These are phyloP conservation scores for Stegodyphus dumicola DNA, from an alignment of 1,140 invertebrate genomes.

Conservation along the genomic window DNA sequence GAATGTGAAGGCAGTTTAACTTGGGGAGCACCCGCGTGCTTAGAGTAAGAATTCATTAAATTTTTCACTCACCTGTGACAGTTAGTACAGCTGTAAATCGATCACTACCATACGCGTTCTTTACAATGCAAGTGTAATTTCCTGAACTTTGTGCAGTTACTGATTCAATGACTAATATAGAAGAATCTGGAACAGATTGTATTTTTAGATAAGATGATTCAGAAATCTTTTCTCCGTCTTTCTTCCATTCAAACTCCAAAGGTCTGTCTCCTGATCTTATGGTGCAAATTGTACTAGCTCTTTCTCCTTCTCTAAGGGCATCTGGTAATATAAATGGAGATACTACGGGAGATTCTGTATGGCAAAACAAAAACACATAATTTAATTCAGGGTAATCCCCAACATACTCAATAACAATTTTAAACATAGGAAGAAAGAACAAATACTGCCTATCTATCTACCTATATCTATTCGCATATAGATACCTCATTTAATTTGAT, in stretches of 20 bases:
- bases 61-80: not conserved
- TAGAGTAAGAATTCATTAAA: too few relatives aligned
- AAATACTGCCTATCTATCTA: too few relatives aligned
- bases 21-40: too few relatives aligned
- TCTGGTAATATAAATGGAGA: slow-evolving; percentile 29
- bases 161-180: slow-evolving; percentile 79
- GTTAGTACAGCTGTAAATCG: not conserved
- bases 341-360: slow-evolving; percentile 23
- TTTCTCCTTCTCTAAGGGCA: slow-evolving; percentile 39
- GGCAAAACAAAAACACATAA: not conserved
- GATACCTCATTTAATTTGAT: too few relatives aligned
- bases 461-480: too few relatives aligned
- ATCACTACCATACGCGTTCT: slow-evolving; percentile 65
- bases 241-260: slow-evolving; percentile 32
- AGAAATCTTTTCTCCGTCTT: slow-evolving; percentile 7
- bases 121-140: slow-evolving; percentile 88
- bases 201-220: slow-evolving; percentile 3
- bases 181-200: slow-evolving; percentile 62
- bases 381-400: not conserved
- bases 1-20: too few relatives aligned
- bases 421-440: too few relatives aligned
- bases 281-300: slow-evolving; percentile 20
- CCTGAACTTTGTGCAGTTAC: slow-evolving; percentile 80
- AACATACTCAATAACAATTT: too few relatives aligned
- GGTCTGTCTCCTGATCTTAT: slow-evolving; percentile 21